Conservation (phyloP, 53 echinoderm and acorn worm genomes). For the Apostichopus leukothele region DNA sequence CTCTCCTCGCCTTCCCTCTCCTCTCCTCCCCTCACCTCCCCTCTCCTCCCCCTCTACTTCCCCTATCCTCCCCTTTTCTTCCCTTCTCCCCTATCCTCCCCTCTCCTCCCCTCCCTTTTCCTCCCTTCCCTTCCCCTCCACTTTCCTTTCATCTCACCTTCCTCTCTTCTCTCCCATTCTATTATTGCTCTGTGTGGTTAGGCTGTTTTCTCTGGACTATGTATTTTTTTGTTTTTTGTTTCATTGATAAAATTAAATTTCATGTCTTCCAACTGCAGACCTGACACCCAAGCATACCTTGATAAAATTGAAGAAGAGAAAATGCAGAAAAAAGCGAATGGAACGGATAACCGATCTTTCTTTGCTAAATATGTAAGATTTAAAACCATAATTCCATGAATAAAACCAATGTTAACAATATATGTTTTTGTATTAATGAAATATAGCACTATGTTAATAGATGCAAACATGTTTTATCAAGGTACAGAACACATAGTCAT, state of each 20-base stretch:
- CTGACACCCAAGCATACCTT: slow-evolving; percentile 90
- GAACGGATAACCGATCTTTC: slow-evolving; percentile 86
- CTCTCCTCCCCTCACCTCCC: too few relatives aligned
- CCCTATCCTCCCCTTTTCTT: not conserved
- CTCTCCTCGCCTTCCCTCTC: too few relatives aligned
- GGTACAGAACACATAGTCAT: too few relatives aligned
- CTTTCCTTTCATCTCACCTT: not conserved
- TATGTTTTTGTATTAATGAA: too few relatives aligned
- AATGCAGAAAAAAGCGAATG: slow-evolving; percentile 76
- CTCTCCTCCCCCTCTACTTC: too few relatives aligned
- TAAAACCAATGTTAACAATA: too few relatives aligned
- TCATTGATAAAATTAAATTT: not conserved
- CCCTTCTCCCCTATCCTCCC: not conserved
- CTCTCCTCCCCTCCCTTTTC: not conserved
- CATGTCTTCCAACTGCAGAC: slow-evolving; percentile 49
- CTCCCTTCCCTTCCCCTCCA: not conserved
- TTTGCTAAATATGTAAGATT: slow-evolving; percentile 94
- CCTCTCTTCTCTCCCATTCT: too few relatives aligned
- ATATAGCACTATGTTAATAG: too few relatives aligned
- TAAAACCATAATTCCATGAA: too few relatives aligned
- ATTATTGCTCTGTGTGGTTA: too few relatives aligned
- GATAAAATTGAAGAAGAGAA: slow-evolving; percentile 93
- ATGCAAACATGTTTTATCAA: too few relatives aligned
- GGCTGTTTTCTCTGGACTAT: not conserved
- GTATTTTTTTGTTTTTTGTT: not conserved